Evolutionary conservation across 1,140 invertebrate species (phyloP).

Genomic region (Mesaphorura yosii): DNA sequence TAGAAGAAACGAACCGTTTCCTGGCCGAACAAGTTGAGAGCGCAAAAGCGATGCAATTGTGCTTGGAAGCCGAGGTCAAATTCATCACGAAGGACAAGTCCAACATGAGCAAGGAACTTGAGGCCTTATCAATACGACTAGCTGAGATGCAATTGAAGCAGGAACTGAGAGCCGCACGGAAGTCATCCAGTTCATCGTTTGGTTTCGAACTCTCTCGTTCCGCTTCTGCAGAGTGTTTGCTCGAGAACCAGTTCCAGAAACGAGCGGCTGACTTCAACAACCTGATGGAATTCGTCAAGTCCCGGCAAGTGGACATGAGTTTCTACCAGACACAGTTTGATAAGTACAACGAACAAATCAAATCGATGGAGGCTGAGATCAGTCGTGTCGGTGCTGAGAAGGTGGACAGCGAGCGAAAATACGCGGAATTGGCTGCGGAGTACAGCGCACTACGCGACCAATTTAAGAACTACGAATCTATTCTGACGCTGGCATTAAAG

Average conservation of each 20-base stretch:
- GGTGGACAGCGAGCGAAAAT: background rate
- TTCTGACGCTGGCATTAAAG: constrained; percentile 19
- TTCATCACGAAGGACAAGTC: constrained; percentile 18
- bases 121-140: background rate
- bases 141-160: background rate
- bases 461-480: constrained; percentile 12
- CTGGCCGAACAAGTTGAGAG: constrained; percentile 17
- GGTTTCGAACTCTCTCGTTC: background rate
- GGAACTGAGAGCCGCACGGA: background rate
- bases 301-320: constrained; percentile 2
- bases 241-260: constrained; percentile 6
- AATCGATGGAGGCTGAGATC: constrained; percentile 7
- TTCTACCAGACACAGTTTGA: constrained; percentile 10
- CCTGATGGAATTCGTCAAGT: constrained; percentile 12
- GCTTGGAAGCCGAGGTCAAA: constrained; percentile 18
- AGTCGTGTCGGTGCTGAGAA: constrained; percentile 10
- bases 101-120: constrained; percentile 6
- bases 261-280: constrained; percentile 20
- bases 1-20: constrained; percentile 6
- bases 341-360: constrained; percentile 14
- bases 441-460: constrained; percentile 6
- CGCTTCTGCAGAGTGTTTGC: too few species aligned
- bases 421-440: constrained; percentile 13
- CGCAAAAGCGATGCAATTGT: constrained; percentile 2
- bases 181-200: background rate